Conservation (phyloP, 1,140 invertebrate species). For the Drosophila grimshawi region DNA sequence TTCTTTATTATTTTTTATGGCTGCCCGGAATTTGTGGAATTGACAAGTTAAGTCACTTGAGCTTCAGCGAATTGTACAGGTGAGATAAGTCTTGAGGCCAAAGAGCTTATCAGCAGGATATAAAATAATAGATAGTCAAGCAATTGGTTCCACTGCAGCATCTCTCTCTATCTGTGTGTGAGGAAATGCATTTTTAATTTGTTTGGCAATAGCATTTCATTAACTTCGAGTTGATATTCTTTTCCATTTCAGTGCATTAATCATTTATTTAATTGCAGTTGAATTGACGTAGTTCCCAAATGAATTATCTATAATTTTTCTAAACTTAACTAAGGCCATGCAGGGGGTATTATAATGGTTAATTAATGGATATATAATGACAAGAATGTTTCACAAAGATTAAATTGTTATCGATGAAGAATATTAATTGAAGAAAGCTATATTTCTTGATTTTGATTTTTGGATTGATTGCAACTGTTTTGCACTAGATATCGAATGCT, state of each 20-base stretch:
- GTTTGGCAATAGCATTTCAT: neutral
- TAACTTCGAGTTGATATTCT: conserved; percentile 1
- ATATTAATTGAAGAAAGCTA: too few species aligned
- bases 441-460: too few species aligned
- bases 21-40: conserved; percentile 39
- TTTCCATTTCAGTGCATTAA: neutral
- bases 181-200: conserved; percentile 3
- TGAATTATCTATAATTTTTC: conserved; percentile 1
- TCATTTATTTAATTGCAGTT: neutral
- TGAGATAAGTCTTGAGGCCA: conserved; percentile 19
- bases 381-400: too few species aligned
- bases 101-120: conserved; percentile 20
- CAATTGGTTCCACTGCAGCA: neutral
- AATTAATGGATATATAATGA: neutral
- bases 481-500: neutral
- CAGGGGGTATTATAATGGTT: neutral
- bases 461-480: too few species aligned
- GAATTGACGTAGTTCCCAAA: neutral
- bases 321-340: neutral
- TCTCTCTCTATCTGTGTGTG: neutral
- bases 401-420: too few species aligned
- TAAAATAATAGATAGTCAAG: neutral
- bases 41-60: conserved; percentile 42
- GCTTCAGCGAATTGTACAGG: conserved; percentile 12
- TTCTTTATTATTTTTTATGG: conserved; percentile 28